Percentiles rank a stretch among this genome's conserved stretches.
phyloP scores from a whole-genome alignment of 2,888 invertebrate species.

The Gasteruption jaculator region DNA sequence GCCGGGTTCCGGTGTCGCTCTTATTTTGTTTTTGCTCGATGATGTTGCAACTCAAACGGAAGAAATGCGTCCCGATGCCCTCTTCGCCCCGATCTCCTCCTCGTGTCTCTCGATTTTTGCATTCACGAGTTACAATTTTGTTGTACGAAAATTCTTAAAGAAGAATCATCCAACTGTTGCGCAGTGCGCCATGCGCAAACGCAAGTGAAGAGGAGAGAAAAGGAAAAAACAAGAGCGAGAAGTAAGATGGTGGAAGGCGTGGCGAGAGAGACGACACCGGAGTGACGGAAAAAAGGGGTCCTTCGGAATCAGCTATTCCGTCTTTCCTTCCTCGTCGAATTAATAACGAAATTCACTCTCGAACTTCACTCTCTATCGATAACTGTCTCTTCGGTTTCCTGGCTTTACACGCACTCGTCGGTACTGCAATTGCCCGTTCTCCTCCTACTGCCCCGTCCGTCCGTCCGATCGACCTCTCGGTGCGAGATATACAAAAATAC shows the following conservation, averaged over 20 bases:
- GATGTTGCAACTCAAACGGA: too few species aligned
- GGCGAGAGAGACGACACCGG: slow-evolving; percentile 33
- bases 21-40: too few species aligned
- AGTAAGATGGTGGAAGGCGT: slow-evolving; percentile 32
- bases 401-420: too few species aligned
- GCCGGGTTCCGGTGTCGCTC: too few species aligned
- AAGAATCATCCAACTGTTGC: slow-evolving; percentile 40
- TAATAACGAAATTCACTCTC: too few species aligned
- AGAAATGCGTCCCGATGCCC: too few species aligned
- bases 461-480: too few species aligned
- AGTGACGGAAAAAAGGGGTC: slow-evolving; percentile 31
- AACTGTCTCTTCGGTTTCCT: slow-evolving; percentile 14
- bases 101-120: slow-evolving; percentile 3
- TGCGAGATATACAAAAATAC: too few species aligned
- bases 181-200: slow-evolving; percentile 38
- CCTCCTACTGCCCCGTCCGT: too few species aligned
- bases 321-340: slow-evolving; percentile 10
- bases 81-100: background rate
- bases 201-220: too few species aligned
- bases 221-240: too few species aligned
- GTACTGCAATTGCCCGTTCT: too few species aligned
- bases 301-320: slow-evolving; percentile 21
- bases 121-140: slow-evolving; percentile 11
- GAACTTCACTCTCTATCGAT: slow-evolving; percentile 15
- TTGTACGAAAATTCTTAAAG: background rate